These are phyloP conservation scores for Condylura cristata DNA, from an alignment of 2,113 vertebrate species.

Conservation along the genomic window DNA sequence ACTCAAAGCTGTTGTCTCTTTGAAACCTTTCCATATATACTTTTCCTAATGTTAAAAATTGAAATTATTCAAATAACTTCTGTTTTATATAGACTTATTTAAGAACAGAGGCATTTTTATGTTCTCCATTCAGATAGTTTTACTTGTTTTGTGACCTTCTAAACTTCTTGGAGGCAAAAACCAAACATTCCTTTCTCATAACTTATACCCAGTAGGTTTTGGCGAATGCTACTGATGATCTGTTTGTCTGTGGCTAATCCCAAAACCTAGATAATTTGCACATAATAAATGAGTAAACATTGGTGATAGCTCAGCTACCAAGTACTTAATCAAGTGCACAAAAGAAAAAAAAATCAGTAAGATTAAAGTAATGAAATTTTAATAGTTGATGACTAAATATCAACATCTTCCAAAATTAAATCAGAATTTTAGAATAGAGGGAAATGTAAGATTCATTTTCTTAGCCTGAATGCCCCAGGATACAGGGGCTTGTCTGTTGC, in stretches of 20 bases:
- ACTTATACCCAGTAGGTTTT: not conserved
- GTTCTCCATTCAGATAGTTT: not conserved
- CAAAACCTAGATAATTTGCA: not conserved
- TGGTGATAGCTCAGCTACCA: not conserved
- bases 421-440: not conserved
- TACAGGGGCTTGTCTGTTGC: not conserved
- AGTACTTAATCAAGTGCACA: slow-evolving; percentile 14
- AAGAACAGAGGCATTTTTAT: not conserved
- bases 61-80: not conserved
- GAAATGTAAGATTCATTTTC: not conserved
- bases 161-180: not conserved
- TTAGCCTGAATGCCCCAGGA: not conserved
- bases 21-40: not conserved
- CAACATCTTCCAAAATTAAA: not conserved
- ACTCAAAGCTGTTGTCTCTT: not conserved
- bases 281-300: not conserved
- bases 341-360: slow-evolving; percentile 4
- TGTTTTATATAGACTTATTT: not conserved
- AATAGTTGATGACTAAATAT: not conserved
- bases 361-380: not conserved
- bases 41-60: not conserved
- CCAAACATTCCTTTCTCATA: not conserved
- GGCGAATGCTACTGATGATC: not conserved
- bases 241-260: not conserved
- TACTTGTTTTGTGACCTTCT: not conserved